Conservation (phyloP, 2,888 invertebrate genomes). For the Ditula angustiorana region DNA sequence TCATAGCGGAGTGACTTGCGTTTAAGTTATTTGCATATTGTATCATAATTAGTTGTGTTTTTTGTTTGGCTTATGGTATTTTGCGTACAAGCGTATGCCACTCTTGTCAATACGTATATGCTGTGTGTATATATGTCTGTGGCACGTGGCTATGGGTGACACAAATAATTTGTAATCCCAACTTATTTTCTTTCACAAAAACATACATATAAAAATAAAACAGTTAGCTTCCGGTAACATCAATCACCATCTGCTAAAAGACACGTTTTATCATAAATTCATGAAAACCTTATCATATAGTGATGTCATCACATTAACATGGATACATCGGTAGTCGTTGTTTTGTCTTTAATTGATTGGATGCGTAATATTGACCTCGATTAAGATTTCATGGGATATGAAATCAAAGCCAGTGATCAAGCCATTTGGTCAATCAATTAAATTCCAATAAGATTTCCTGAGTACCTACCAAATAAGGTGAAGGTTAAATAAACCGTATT, state of each 20-base stretch:
- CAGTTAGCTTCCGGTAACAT: background rate
- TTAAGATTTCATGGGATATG: conserved; percentile 11
- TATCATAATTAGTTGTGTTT: background rate
- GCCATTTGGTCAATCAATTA: conserved; percentile 14
- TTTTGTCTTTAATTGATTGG: conserved; percentile 28
- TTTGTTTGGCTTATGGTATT: background rate
- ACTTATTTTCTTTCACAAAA: background rate
- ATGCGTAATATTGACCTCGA: conserved; percentile 30
- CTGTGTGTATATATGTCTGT: too few relatives aligned
- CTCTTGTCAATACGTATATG: too few relatives aligned
- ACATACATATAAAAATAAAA: background rate
- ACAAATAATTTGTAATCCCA: too few relatives aligned
- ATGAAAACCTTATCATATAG: conserved; percentile 8
- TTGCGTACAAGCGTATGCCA: background rate
- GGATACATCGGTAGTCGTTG: conserved; percentile 13
- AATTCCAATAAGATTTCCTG: conserved; percentile 13
- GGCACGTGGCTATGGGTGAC: too few relatives aligned
- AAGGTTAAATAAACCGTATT: conserved; percentile 33
- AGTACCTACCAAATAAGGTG: conserved; percentile 19
- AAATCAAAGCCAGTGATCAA: conserved; percentile 29
- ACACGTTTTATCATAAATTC: background rate
- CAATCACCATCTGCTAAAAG: background rate
- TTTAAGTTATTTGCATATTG: background rate
- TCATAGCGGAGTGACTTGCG: background rate
- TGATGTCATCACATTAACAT: conserved; percentile 23